Conservation (phyloP, 2,888 invertebrate genomes). For the Hydrotaea cyrtoneurina region DNA sequence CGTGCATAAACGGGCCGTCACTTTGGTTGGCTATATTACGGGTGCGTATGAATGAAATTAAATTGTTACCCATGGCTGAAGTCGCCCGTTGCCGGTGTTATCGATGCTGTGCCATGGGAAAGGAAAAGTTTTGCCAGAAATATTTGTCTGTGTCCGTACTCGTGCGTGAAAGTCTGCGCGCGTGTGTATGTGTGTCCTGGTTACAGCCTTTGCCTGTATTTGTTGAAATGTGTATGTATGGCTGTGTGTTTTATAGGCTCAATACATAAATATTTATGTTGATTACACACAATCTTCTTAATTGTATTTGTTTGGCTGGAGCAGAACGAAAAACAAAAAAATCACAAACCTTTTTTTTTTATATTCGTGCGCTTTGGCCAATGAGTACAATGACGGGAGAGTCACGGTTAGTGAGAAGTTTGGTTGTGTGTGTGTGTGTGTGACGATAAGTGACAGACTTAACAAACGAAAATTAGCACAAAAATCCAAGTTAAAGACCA, state of each 20-base stretch:
- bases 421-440: too few species aligned
- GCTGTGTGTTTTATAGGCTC: neutral
- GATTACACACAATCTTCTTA: constrained; percentile 33
- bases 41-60: constrained; percentile 66
- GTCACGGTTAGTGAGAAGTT: neutral
- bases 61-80: constrained; percentile 37
- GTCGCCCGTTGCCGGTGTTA: neutral
- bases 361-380: too few species aligned
- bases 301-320: constrained; percentile 16
- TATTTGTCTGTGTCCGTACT: neutral
- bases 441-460: neutral
- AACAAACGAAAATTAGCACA: neutral
- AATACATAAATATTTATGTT: constrained; percentile 18
- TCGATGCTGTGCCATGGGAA: neutral
- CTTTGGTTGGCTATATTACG: constrained; percentile 41
- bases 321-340: neutral
- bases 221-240: neutral
- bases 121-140: neutral
- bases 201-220: neutral
- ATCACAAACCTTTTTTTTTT: neutral
- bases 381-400: neutral
- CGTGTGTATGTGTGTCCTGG: constrained; percentile 18
- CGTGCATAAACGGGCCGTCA: constrained; percentile 26
- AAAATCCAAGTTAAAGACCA: too few species aligned
- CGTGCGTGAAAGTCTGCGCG: neutral